Percentiles rank a stretch among this genome's conserved stretches.
Evolutionary conservation across 1,140 invertebrate genomes (phyloP).

Genomic region (Samia ricini): DNA sequence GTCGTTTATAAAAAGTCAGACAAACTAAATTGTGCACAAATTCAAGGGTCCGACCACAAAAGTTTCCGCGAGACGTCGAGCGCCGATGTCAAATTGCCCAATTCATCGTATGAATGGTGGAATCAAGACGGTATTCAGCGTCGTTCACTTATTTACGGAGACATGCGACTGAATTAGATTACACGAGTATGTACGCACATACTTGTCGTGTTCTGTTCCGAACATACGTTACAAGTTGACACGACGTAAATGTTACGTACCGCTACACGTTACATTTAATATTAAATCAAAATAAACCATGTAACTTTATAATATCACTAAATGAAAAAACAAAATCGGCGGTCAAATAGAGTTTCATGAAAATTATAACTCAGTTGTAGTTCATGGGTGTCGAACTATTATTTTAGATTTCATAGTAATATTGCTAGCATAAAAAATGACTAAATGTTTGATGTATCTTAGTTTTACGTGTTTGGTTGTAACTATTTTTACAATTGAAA

Average conservation of each 20-base stretch:
- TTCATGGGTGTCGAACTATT: too few species aligned
- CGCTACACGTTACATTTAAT: not conserved
- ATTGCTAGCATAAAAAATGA: too few species aligned
- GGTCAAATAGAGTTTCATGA: too few species aligned
- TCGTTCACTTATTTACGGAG: constrained; percentile 36
- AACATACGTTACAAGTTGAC: constrained; percentile 3
- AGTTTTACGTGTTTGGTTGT: too few species aligned
- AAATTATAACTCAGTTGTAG: too few species aligned
- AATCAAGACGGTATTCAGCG: constrained; percentile 29
- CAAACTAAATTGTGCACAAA: not conserved
- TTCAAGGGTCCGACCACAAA: constrained; percentile 9
- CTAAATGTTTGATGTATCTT: too few species aligned
- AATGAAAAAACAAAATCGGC: too few species aligned
- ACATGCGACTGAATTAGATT: constrained; percentile 29
- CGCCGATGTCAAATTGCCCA: constrained; percentile 31
- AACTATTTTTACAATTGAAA: too few species aligned
- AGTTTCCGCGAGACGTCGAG: constrained; percentile 2
- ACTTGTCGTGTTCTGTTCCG: not conserved
- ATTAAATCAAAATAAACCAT: not conserved
- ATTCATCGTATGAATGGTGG: constrained; percentile 44
- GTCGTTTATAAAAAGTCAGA: not conserved
- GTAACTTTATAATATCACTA: too few species aligned
- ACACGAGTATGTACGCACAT: constrained; percentile 4
- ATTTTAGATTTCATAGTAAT: too few species aligned
- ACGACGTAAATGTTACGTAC: constrained; percentile 7